phyloP scores from a whole-genome alignment of 2,113 vertebrate species.

The Nothobranchius kuhntae region DNA sequence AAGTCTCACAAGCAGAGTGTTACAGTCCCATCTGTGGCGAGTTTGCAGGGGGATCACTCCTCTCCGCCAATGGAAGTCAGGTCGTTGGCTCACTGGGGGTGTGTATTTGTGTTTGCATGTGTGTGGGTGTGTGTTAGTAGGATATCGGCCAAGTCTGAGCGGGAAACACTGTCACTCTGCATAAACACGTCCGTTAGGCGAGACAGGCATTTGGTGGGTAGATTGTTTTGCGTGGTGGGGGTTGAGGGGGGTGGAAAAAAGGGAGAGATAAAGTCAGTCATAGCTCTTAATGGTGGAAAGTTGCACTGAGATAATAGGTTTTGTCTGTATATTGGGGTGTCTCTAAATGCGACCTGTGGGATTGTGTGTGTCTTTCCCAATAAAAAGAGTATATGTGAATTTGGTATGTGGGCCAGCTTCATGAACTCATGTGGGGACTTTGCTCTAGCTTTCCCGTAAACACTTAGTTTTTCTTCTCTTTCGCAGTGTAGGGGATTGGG shows the following conservation, averaged over 20 bases:
- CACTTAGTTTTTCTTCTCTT: conserved; percentile 49
- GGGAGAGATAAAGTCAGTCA: conserved; percentile 9
- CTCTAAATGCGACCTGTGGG: not conserved
- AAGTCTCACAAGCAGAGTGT: conserved; percentile 16
- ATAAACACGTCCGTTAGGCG: conserved; percentile 62
- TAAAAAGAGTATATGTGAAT: conserved; percentile 27
- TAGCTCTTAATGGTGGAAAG: conserved; percentile 9
- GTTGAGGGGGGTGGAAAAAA: not conserved
- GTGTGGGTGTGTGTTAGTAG: conserved; percentile 48
- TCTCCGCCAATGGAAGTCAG: conserved; percentile 54
- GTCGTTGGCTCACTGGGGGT: conserved; percentile 67
- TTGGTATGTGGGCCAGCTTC: conserved; percentile 24
- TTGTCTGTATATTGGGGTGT: conserved; percentile 19
- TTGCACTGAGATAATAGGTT: conserved; percentile 1
- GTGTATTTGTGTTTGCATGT: conserved; percentile 50
- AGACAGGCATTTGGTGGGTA: conserved; percentile 29
- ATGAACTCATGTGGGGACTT: conserved; percentile 52
- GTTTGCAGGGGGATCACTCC: conserved; percentile 32
- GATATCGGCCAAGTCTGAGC: conserved; percentile 60
- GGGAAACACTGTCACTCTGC: conserved; percentile 71
- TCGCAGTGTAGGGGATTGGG: conserved; percentile 17
- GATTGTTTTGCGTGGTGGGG: not conserved
- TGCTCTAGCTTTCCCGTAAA: conserved; percentile 66
- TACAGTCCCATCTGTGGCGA: conserved; percentile 17
- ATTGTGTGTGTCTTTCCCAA: conserved; percentile 23